Percentiles rank a stretch among this genome's conserved stretches.
Evolutionary conservation across 2,888 invertebrate genomes (phyloP).

Genomic region (Onchidella celtica): DNA sequence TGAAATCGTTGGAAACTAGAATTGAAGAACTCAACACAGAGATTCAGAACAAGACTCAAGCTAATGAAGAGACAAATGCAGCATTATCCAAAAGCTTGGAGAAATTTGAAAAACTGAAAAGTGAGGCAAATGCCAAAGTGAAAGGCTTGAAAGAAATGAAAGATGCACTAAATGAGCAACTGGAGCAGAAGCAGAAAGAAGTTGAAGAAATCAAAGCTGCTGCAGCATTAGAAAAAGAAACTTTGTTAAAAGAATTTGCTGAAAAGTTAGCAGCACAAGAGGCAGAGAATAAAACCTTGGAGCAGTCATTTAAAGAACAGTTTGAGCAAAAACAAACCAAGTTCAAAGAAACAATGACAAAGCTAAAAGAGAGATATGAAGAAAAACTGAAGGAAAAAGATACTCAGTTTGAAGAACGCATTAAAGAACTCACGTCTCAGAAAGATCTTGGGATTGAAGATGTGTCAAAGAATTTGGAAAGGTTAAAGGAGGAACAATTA

Average conservation of each 20-base stretch:
- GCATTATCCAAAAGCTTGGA: slow-evolving; percentile 52
- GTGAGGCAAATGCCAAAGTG: slow-evolving; percentile 65
- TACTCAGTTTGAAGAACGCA: slow-evolving; percentile 61
- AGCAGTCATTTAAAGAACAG: slow-evolving; percentile 64
- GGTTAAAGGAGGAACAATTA: slow-evolving; percentile 61
- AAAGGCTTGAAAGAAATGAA: slow-evolving; percentile 64
- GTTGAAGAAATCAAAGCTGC: slow-evolving; percentile 47
- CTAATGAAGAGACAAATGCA: slow-evolving; percentile 52
- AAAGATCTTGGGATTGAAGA: slow-evolving; percentile 70
- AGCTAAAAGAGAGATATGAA: slow-evolving; percentile 71
- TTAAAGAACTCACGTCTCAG: slow-evolving; percentile 65
- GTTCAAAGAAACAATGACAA: slow-evolving; percentile 68
- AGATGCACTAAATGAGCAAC: slow-evolving; percentile 54
- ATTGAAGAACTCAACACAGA: slow-evolving; percentile 57
- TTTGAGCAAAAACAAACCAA: slow-evolving; percentile 71
- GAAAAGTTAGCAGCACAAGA: slow-evolving; percentile 56
- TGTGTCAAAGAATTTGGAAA: slow-evolving; percentile 60
- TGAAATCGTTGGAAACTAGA: slow-evolving; percentile 53
- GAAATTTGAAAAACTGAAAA: slow-evolving; percentile 62
- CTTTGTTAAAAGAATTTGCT: slow-evolving; percentile 54
- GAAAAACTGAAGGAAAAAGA: slow-evolving; percentile 70
- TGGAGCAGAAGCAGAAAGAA: slow-evolving; percentile 48
- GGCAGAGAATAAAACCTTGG: slow-evolving; percentile 54
- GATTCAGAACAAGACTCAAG: slow-evolving; percentile 58
- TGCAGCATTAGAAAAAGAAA: slow-evolving; percentile 47